Evolutionary conservation across 2,797 vertebrate genomes (phyloP).

Genomic region (Antennarius maculatus): DNA sequence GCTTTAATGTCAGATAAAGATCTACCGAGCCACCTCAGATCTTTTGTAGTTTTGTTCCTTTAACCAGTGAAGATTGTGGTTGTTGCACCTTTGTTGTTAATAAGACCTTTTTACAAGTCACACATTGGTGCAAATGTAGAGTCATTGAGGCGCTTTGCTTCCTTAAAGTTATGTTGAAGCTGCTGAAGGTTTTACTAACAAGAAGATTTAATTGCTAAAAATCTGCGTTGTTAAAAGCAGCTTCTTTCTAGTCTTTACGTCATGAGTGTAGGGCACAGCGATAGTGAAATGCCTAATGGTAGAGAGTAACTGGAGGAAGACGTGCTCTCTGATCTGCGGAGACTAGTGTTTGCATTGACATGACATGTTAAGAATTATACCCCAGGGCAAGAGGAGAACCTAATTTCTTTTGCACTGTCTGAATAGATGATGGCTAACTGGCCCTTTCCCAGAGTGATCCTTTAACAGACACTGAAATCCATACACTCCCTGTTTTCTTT

Average conservation of each 20-base stretch:
- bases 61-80: conserved; percentile 22
- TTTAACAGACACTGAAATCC: conserved; percentile 69
- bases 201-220: conserved; percentile 49
- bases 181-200: conserved; percentile 48
- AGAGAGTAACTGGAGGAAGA: conserved; percentile 61
- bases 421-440: conserved; percentile 75
- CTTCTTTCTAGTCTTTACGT: conserved; percentile 43
- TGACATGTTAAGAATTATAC: conserved; percentile 80
- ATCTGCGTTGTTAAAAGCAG: conserved; percentile 43
- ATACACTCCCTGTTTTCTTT: conserved; percentile 79
- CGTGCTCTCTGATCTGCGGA: conserved; percentile 69
- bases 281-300: conserved; percentile 46
- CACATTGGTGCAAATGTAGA: conserved; percentile 33
- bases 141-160: conserved; percentile 31
- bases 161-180: conserved; percentile 33
- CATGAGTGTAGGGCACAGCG: conserved; percentile 36
- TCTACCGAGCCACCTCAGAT: conserved; percentile 38
- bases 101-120: conserved; percentile 41
- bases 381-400: conserved; percentile 73
- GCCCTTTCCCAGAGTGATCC: conserved; percentile 59
- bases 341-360: conserved; percentile 78
- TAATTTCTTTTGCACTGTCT: conserved; percentile 74
- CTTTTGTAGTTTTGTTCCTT: conserved; percentile 39
- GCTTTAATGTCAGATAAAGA: not conserved
- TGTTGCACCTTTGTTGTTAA: conserved; percentile 27